Evolutionary conservation across 37 sponge, comb jelly and placozoan genomes (phyloP).

Genomic region (Spongilla lacustris): DNA sequence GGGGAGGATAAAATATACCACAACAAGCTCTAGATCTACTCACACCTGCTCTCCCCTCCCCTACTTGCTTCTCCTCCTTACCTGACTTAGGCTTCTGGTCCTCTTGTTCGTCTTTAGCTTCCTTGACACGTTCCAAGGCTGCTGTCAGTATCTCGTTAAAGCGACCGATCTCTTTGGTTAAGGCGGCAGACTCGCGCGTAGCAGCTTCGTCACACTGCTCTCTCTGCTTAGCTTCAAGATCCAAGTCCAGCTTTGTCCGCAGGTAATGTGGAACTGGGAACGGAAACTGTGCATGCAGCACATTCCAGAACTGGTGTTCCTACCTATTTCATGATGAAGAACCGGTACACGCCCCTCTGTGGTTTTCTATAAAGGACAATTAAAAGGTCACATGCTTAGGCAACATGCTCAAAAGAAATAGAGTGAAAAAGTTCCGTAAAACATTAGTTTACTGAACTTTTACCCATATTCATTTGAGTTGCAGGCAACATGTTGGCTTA

Average conservation of each 20-base stretch:
- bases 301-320: neutral
- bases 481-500: too few species aligned
- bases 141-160: slow-evolving; percentile 46
- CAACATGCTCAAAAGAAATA: too few species aligned
- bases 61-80: neutral
- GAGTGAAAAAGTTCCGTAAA: neutral
- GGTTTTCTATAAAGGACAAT: slow-evolving; percentile 33
- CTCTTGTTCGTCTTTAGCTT: slow-evolving; percentile 43
- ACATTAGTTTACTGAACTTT: neutral
- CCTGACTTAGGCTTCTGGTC: slow-evolving; percentile 45
- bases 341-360: slow-evolving; percentile 81
- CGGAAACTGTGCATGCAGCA: too few species aligned
- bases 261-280: slow-evolving; percentile 84
- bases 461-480: too few species aligned
- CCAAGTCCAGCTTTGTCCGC: slow-evolving; percentile 87
- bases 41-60: neutral
- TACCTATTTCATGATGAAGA: slow-evolving; percentile 87
- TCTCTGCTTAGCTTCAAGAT: slow-evolving; percentile 72
- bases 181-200: neutral
- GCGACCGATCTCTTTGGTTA: slow-evolving; percentile 15
- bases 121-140: slow-evolving; percentile 26
- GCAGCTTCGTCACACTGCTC: slow-evolving; percentile 35
- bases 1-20: neutral
- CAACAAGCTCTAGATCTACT: neutral
- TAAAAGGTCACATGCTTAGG: neutral